A percentile compares a stretch with the other conserved stretches of the same genome.
These are phyloP conservation scores for Burhinus bistriatus DNA, from an alignment of 2,113 vertebrate genomes.

Conservation along the genomic window DNA sequence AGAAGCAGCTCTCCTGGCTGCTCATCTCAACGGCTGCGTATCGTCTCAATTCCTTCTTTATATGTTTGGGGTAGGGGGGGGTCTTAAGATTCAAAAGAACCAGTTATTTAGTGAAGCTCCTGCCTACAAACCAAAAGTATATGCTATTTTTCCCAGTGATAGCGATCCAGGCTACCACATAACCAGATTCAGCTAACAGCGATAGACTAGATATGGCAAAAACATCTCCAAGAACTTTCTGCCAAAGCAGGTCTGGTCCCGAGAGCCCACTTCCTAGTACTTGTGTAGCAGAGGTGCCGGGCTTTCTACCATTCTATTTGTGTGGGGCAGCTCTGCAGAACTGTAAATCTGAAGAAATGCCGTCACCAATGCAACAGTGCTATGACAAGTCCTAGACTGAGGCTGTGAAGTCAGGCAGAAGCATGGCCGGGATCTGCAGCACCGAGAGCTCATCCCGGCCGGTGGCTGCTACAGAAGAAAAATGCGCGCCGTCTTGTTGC, in stretches of 20 bases:
- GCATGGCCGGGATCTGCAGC: not conserved
- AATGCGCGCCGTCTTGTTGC: accelerated
- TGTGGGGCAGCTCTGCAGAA: not conserved
- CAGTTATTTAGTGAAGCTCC: not conserved
- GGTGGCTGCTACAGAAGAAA: not conserved
- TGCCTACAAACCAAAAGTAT: not conserved
- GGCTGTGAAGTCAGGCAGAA: not conserved
- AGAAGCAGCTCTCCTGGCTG: not conserved
- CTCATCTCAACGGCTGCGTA: not conserved
- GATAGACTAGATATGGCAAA: not conserved
- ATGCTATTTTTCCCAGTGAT: not conserved
- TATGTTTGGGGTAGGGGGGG: accelerated
- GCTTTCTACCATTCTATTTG: not conserved
- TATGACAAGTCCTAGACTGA: not conserved
- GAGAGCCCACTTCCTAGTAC: not conserved
- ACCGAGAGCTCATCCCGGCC: not conserved
- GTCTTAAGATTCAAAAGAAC: not conserved
- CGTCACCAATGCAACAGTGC: accelerated
- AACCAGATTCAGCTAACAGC: not conserved
- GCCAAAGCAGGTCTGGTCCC: not conserved
- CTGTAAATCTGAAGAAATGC: not conserved
- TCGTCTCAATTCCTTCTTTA: not conserved
- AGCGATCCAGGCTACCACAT: not conserved
- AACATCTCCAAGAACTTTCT: not conserved
- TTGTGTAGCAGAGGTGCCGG: not conserved